Percentiles rank a stretch among this genome's conserved stretches.
Evolutionary conservation across 1,140 invertebrate genomes (phyloP).

Genomic region (Adelges cooleyi): DNA sequence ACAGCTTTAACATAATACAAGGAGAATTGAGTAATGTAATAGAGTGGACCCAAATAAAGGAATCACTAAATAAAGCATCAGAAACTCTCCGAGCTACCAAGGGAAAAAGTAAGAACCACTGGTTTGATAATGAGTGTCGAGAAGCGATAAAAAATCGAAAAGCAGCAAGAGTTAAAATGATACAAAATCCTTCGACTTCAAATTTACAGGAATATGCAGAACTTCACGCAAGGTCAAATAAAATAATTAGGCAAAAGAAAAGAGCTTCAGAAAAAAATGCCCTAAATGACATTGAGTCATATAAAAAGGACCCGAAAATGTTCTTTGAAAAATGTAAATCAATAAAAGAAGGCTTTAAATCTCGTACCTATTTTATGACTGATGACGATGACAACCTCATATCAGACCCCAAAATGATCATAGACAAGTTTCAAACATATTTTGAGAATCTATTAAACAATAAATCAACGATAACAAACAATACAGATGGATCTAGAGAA

Average conservation of each 20-base stretch:
- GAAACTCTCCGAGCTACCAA: background rate
- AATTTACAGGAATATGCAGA: conserved; percentile 8
- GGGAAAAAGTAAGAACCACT: conserved; percentile 21
- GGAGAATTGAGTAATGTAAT: background rate
- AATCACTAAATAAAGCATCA: background rate
- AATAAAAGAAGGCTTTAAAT: conserved; percentile 19
- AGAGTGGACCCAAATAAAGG: background rate
- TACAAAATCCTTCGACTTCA: conserved; percentile 10
- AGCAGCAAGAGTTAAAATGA: conserved; percentile 14
- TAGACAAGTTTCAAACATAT: conserved; percentile 27
- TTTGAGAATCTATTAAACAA: conserved; percentile 29
- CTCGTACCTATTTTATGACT: conserved; percentile 7
- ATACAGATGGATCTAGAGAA: background rate
- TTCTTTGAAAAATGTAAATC: conserved; percentile 1
- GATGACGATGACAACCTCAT: conserved; percentile 6
- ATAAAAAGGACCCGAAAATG: background rate
- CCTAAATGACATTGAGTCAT: background rate
- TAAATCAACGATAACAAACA: background rate
- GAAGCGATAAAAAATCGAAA: conserved; percentile 13
- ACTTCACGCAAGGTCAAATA: background rate
- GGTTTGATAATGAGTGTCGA: conserved; percentile 31
- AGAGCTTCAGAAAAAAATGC: background rate
- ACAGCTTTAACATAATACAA: background rate
- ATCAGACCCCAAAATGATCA: background rate
- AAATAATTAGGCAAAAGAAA: conserved; percentile 23